phyloP scores from a whole-genome alignment of 2,888 invertebrate genomes.

The Drosophila maculinotata region DNA sequence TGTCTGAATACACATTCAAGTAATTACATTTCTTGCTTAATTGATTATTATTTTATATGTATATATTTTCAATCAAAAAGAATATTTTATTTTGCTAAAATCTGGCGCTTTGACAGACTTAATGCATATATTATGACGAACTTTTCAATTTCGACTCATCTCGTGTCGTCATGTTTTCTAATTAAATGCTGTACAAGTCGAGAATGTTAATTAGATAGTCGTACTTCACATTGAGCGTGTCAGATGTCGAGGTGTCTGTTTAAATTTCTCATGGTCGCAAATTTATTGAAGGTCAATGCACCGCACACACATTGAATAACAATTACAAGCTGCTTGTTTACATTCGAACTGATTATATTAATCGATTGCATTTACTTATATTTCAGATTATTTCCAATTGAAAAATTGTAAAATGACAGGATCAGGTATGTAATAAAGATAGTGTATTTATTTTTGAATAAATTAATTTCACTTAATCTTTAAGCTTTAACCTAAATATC shows the following conservation, averaged over 20 bases:
- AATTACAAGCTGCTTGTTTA: conserved; percentile 48
- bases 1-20: background rate
- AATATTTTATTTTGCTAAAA: too few species aligned
- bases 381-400: conserved; percentile 44
- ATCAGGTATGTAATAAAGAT: too few species aligned
- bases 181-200: conserved; percentile 28
- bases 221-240: conserved; percentile 37
- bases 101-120: too few species aligned
- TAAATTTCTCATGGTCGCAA: conserved; percentile 41
- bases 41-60: too few species aligned
- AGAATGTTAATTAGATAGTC: conserved; percentile 61
- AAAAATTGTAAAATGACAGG: conserved; percentile 65
- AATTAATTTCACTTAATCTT: too few species aligned
- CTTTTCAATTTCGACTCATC: background rate
- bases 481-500: too few species aligned
- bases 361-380: conserved; percentile 25
- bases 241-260: conserved; percentile 22
- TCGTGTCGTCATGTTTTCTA: conserved; percentile 13
- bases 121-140: conserved; percentile 2
- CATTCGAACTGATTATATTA: conserved; percentile 31
- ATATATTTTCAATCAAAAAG: too few species aligned
- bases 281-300: conserved; percentile 50
- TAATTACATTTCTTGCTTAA: too few species aligned
- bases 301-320: conserved; percentile 41
- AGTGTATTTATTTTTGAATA: too few species aligned